Percentiles rank a stretch among this genome's conserved stretches.
Evolutionary conservation across 2,113 vertebrate genomes (phyloP).

Genomic region (Dromaius novaehollandiae): DNA sequence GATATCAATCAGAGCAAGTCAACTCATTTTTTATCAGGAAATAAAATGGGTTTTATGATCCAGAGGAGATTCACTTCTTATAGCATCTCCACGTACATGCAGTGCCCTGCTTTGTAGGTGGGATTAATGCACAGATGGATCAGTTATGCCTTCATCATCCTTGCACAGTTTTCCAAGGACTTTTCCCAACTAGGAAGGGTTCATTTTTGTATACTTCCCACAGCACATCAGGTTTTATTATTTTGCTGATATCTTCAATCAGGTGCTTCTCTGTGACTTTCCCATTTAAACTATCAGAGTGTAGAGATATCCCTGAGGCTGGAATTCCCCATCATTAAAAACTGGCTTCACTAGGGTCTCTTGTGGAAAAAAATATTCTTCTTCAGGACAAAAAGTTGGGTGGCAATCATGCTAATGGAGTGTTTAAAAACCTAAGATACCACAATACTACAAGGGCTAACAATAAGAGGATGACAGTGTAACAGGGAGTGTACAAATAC

Average conservation of each 20-base stretch:
- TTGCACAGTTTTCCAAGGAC: neutral
- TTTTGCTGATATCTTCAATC: neutral
- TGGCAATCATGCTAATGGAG: conserved; percentile 8
- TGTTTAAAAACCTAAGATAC: neutral
- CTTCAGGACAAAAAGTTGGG: neutral
- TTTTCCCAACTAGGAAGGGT: neutral
- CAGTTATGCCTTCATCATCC: neutral
- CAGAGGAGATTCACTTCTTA: neutral
- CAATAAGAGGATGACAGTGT: conserved; percentile 26
- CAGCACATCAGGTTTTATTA: neutral
- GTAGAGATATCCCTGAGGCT: neutral
- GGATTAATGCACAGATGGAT: neutral
- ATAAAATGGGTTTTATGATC: neutral
- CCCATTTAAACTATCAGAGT: neutral
- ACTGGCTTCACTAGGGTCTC: neutral
- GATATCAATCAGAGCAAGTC: neutral
- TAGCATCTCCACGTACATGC: neutral
- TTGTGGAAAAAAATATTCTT: neutral
- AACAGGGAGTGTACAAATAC: neutral
- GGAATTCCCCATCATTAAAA: neutral
- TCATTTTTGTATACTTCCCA: neutral
- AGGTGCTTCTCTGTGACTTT: neutral
- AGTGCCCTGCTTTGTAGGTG: neutral
- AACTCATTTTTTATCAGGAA: neutral
- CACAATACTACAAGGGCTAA: neutral